phyloP scores from a whole-genome alignment of 1,140 invertebrate species.

The Dermatophagoides farinae region DNA sequence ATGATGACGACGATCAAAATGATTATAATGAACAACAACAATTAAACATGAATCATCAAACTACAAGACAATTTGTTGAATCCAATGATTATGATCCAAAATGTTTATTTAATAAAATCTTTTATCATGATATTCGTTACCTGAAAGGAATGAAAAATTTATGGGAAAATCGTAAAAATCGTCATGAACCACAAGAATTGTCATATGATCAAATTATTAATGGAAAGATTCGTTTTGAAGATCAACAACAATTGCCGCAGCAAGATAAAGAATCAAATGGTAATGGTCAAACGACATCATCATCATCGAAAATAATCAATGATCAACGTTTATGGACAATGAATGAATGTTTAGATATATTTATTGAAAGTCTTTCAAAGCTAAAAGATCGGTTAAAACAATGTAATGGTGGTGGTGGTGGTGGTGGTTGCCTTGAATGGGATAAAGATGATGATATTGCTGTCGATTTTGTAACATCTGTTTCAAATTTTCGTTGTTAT shows the following conservation, averaged over 20 bases:
- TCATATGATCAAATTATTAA: constrained; percentile 35
- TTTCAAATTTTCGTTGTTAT: constrained; percentile 72
- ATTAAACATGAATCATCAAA: constrained; percentile 23
- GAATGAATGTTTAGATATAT: constrained; percentile 49
- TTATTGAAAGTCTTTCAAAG: constrained; percentile 44
- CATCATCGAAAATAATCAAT: constrained; percentile 25
- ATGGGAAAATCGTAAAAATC: constrained; percentile 66
- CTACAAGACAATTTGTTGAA: constrained; percentile 75
- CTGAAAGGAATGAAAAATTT: constrained; percentile 80
- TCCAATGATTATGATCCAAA: constrained; percentile 57
- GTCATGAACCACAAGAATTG: constrained; percentile 57
- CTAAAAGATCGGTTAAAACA: constrained; percentile 35
- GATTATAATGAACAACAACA: background rate
- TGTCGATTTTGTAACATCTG: constrained; percentile 90
- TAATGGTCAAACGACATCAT: background rate
- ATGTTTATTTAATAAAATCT: constrained; percentile 44
- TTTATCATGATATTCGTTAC: constrained; percentile 86
- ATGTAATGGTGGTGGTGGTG: constrained; percentile 45
- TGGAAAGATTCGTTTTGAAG: background rate
- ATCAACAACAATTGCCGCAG: background rate
- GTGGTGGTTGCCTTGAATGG: constrained; percentile 48
- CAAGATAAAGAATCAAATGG: background rate
- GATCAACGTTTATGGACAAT: constrained; percentile 67
- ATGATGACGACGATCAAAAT: background rate
- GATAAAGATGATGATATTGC: constrained; percentile 86